Base-by-base conservation (phyloP, 2,113 vertebrate genomes). In the Sturnira hondurensis region DNA sequence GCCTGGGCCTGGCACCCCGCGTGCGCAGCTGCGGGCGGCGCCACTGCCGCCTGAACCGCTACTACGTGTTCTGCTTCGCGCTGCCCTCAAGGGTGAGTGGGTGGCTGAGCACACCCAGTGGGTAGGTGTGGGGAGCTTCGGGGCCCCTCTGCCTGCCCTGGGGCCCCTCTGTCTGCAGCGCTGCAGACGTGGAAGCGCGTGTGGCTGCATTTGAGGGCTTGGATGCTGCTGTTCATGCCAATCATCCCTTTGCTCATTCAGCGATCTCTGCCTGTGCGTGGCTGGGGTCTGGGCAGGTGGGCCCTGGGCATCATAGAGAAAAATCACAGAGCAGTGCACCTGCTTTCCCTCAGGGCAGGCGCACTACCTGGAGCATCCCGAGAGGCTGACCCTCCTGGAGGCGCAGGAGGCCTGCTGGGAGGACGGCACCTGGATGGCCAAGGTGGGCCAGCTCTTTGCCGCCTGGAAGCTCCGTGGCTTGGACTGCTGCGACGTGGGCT, bases 51-150 rank as follows among this genome's bases (percentile, higher is more conserved):
- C 97, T 98, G 41, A 98, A 99, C 96, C 99, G 28, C 77, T 99
- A 98, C 1, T 99, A 99, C 0, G 99, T 98, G 31, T 99, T 99
- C 98, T 99, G 99, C 98, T 99, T 99, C 89, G 98, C 99, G 98
- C 99, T 0, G 98, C 98, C 0, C 94, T 99, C 88, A 99, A 92
- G 98, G 99, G 99, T 99, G 96, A 97, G 98, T 96, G 67, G 26
- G 2, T 13, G 56, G 58, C 22, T 0, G 8, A 1, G 20, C 9
- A 15, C 10, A 2, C 63, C 15, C 13, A 7, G 20, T 0, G 41
- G 43, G 2, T 63, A 17, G 17, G 28, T 24, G 67, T 28, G 26
- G 50, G 73, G 47, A 5, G 1, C 15, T n/a, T 71, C 10, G n/a
- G 67, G 78, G 2, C 13, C 43, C 15, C 28, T 47, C 80, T 81